Evolutionary conservation across 2,797 vertebrate genomes (phyloP), one percentile per base, ranked within the genome.

Genomic region (Siniperca obscura): DNA sequence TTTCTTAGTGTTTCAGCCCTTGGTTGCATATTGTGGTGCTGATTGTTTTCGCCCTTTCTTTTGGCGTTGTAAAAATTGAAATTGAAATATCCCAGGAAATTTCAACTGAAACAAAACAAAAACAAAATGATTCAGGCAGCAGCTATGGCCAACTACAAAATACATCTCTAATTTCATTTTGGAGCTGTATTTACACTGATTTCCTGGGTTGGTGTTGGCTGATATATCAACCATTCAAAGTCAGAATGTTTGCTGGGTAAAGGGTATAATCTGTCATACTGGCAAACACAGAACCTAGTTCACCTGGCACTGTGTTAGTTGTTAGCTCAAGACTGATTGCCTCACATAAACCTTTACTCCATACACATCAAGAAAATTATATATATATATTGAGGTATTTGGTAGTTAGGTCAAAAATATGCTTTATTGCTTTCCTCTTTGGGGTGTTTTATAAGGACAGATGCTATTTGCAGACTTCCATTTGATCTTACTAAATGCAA

Each of bases 381-480:
- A 36, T 36, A 7, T 36, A 36, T 36, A 36, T 36, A 36, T 44
- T 50, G 22, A 55, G 38, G 30, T 48, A 34, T 30, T 30, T 53
- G 7, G 16, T 40, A 21, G 22, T 16, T n/a, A 10, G 27, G 27
- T 30, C 2, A 30, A 30, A 30, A 17, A 53, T 14, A 34, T 22
- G 12, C 48, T 30, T 30, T 12, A 14, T 8, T 70, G 34, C 5
- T 36, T 50, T 64, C 30, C 22, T 77, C 53, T 61, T 38, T 59
- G 13, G 25, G 40, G 6, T 76, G 42, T 55, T 68, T 56, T 7
- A n/a, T 21, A 25, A 42, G 53, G 22, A 16, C 40, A 67, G 65
- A 65, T 69, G 69, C 64, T 82, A 56, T 77, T 85, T 83, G n/a
- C 27, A 67, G 60, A 52, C 59, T 74, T 61, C 36, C 55, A 83